These are phyloP conservation scores for Tachina grossa DNA, from an alignment of 2,888 invertebrate species.

Conservation along the genomic window DNA sequence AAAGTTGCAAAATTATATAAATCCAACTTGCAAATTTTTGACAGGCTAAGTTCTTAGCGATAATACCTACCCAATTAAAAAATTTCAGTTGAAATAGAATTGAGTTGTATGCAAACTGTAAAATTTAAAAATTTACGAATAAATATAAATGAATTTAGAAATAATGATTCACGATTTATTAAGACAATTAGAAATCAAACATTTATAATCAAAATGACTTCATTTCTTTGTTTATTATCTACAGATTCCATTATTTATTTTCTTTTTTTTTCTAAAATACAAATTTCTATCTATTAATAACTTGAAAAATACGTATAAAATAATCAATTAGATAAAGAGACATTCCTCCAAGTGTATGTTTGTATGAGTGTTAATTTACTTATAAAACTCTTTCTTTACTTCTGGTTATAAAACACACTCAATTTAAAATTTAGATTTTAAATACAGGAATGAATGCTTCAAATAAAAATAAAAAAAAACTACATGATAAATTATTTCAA, in stretches of 20 bases:
- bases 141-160: not conserved
- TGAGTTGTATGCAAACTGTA: not conserved
- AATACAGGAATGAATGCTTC: not conserved
- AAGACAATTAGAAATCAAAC: conserved; percentile 43
- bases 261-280: not conserved
- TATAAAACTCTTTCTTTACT: conserved; percentile 1
- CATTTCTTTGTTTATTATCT: not conserved
- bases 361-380: conserved; percentile 30
- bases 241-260: not conserved
- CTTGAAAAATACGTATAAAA: conserved; percentile 15
- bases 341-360: not conserved
- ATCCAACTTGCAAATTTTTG: too few relatives aligned
- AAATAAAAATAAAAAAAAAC: not conserved
- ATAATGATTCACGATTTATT: conserved; percentile 50
- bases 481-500: conserved; percentile 59
- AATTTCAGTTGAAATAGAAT: not conserved
- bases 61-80: too few relatives aligned
- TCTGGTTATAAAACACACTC: not conserved
- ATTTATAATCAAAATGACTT: not conserved
- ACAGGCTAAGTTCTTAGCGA: too few relatives aligned
- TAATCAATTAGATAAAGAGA: conserved; percentile 58
- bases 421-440: not conserved
- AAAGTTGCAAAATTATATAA: too few relatives aligned
- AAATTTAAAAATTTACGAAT: too few relatives aligned
- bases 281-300: conserved; percentile 1